Evolutionary conservation across 2,113 vertebrate species (phyloP).

Genomic region (Sander lucioperca): DNA sequence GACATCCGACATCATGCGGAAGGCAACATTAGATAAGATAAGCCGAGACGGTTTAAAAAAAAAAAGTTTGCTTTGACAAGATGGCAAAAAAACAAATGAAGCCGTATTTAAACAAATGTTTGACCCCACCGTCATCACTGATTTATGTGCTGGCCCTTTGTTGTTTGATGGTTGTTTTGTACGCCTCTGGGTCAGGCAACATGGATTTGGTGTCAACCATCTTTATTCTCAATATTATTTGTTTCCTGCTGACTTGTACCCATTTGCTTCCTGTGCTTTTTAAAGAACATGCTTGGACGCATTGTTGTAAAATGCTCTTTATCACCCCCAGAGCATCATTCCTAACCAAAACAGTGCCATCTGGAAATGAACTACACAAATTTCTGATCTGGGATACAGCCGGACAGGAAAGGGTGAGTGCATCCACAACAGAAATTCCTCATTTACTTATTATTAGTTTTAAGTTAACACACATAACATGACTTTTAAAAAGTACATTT

Average conservation of each 20-base stretch:
- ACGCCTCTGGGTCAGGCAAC: neutral
- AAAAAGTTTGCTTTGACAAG: neutral
- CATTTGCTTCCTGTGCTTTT: conserved; percentile 16
- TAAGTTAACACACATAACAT: conserved; percentile 13
- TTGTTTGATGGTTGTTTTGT: neutral
- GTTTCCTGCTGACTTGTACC: conserved; percentile 19
- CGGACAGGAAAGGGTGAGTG: conserved; percentile 95
- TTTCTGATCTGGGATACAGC: conserved; percentile 99
- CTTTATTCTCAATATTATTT: conserved; percentile 10
- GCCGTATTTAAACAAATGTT: no score
- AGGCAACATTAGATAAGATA: neutral
- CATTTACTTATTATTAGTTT: neutral
- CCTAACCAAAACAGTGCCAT: conserved; percentile 97
- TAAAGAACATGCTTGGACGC: neutral
- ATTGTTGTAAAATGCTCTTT: conserved; percentile 29
- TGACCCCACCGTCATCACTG: neutral
- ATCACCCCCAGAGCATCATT: conserved; percentile 92
- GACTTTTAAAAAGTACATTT: neutral
- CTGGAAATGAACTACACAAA: conserved; percentile 96
- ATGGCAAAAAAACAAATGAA: no score
- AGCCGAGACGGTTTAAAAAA: neutral
- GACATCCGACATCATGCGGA: neutral
- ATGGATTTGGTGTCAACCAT: neutral
- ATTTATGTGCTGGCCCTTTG: neutral
- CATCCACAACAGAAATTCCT: neutral